phyloP scores from a whole-genome alignment of 2,113 vertebrate species.

The Dinomys branickii region DNA sequence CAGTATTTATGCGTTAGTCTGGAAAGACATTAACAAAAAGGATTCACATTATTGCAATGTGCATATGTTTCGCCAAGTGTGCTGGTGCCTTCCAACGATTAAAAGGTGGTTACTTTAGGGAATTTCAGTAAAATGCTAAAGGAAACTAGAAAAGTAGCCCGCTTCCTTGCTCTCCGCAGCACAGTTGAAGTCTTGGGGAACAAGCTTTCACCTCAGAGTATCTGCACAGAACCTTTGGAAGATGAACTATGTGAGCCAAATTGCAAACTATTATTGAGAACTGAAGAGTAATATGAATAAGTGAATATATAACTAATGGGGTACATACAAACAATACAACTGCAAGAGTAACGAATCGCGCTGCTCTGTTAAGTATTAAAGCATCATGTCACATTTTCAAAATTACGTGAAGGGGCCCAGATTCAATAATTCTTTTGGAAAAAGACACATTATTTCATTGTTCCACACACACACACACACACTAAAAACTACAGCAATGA shows the following conservation, averaged over 20 bases:
- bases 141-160: neutral
- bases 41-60: neutral
- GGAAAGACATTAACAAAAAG: neutral
- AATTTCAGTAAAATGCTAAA: neutral
- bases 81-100: neutral
- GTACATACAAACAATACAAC: neutral
- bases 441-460: conserved; percentile 17
- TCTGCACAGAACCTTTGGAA: neutral
- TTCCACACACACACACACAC: neutral
- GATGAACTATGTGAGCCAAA: conserved; percentile 15
- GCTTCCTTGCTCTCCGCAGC: neutral
- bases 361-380: neutral
- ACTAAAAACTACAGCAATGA: neutral
- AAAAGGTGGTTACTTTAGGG: conserved; percentile 17
- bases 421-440: conserved; percentile 29
- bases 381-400: neutral
- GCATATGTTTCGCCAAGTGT: neutral
- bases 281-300: conserved; percentile 44
- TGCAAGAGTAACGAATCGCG: neutral
- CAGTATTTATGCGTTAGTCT: neutral
- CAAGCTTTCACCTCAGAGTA: neutral
- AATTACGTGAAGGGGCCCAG: neutral
- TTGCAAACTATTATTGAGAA: neutral
- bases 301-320: conserved; percentile 19
- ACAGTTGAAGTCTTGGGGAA: neutral